Evolutionary conservation across 2,888 invertebrate species (phyloP), one percentile per base, ranked within the genome.

Genomic region (Spodoptera littoralis): DNA sequence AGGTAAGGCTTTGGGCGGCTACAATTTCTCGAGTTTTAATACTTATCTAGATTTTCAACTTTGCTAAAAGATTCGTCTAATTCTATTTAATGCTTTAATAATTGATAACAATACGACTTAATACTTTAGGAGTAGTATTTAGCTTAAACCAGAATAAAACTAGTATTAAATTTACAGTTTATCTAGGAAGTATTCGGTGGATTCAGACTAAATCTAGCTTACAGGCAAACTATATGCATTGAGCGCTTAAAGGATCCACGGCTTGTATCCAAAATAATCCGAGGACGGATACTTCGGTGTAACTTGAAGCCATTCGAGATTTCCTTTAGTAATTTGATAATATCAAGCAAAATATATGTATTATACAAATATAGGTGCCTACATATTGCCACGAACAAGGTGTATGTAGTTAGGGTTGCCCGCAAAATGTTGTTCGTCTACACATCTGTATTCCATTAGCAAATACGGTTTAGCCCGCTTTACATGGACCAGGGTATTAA

Each of bases 391-490:
- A 49, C 58, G 74, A 71, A 84, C 83, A 84, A 78, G 80, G 80
- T 82, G 83, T 82, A 79, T 76, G 77, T 85, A 87, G 90, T 90
- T 87, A 88, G 76, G 85, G 81, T 70, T 80, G 79, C 85, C 91
- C 90, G 77, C 88, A 88, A 84, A 89, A 92, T 90, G 87, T 90
- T 89, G 89, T 86, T 91, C 90, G 83, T 88, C 86, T 87, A 83
- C 88, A 90, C 92, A 91, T 91, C 88, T 92, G 90, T 92, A 92
- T 93, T 92, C 92, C 91, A 93, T 93, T 92, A 92, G 91, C 90
- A 92, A 93, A 92, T 89, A 91, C 85, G 88, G 88, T 90, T 92
- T 89, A 90, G 85, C 86, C 83, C 86, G 80, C 85, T 85, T 84
- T 76, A 81, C 79, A 84, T 81, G 79, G 73, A 66, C 92, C 89